These are phyloP conservation scores for Microcebus jonahi DNA, from an alignment of 2,113 vertebrate genomes.

Conservation along the genomic window DNA sequence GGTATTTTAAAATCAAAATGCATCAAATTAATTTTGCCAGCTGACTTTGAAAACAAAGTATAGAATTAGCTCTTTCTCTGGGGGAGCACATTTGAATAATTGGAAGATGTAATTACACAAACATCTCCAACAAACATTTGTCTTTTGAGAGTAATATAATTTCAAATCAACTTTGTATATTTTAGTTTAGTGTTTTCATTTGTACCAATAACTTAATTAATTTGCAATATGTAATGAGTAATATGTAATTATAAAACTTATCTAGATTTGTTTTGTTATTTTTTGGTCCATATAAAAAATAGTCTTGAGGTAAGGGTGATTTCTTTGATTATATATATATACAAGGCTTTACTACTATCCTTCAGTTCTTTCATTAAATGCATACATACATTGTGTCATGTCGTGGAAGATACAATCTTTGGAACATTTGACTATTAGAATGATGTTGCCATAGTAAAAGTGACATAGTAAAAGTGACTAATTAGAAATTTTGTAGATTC, in stretches of 20 bases:
- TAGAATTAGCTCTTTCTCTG: constrained; percentile 48
- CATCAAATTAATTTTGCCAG: constrained; percentile 46
- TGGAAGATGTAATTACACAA: constrained; percentile 76
- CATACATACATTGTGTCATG: neutral
- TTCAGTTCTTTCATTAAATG: neutral
- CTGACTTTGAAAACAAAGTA: constrained; percentile 37
- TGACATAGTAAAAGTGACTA: constrained; percentile 6
- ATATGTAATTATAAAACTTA: neutral
- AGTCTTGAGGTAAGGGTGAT: neutral
- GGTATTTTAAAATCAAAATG: constrained; percentile 64
- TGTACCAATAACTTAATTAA: constrained; percentile 65
- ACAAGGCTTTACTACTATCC: neutral
- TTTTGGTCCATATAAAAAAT: neutral
- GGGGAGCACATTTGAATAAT: constrained; percentile 63
- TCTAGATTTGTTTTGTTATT: neutral
- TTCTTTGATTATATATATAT: neutral
- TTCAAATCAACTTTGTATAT: constrained; percentile 74
- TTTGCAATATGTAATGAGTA: constrained; percentile 13
- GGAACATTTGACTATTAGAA: neutral
- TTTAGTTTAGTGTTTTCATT: constrained; percentile 77
- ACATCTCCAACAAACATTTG: constrained; percentile 78
- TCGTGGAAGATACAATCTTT: neutral
- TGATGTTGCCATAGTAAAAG: neutral
- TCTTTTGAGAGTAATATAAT: constrained; percentile 79
- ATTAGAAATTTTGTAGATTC: neutral